Percentiles rank a stretch among this genome's conserved stretches.
Evolutionary conservation across 2,113 vertebrate species (phyloP).

Genomic region (Nannospalax galili): DNA sequence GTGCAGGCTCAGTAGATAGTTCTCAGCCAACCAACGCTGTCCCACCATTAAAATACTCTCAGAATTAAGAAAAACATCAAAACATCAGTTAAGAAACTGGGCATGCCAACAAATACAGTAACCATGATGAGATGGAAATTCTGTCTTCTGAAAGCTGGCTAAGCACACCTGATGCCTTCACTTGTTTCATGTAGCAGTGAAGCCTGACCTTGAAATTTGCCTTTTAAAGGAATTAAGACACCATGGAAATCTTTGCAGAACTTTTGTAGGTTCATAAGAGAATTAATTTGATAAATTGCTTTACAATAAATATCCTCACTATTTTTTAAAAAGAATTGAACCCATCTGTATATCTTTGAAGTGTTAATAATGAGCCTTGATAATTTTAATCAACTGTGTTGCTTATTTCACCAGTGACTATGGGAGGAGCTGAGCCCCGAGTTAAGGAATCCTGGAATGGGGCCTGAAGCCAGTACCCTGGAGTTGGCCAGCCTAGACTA

Average conservation of each 20-base stretch:
- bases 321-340: neutral
- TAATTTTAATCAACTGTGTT: neutral
- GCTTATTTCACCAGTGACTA: neutral
- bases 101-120: neutral
- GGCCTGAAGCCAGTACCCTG: neutral
- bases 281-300: neutral
- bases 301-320: neutral
- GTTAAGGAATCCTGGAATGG: neutral
- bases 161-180: neutral
- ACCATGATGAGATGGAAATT: neutral
- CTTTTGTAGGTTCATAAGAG: slow-evolving; percentile 18
- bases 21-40: neutral
- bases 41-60: neutral
- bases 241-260: neutral
- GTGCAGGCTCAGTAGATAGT: neutral
- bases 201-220: neutral
- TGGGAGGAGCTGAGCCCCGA: neutral
- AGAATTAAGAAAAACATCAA: neutral
- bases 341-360: neutral
- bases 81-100: neutral
- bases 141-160: neutral
- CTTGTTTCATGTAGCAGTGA: neutral
- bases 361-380: neutral
- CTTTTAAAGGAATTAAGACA: neutral
- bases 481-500: too few relatives aligned